phyloP scores from a whole-genome alignment of 2,888 invertebrate genomes.

The Laothoe populi region DNA sequence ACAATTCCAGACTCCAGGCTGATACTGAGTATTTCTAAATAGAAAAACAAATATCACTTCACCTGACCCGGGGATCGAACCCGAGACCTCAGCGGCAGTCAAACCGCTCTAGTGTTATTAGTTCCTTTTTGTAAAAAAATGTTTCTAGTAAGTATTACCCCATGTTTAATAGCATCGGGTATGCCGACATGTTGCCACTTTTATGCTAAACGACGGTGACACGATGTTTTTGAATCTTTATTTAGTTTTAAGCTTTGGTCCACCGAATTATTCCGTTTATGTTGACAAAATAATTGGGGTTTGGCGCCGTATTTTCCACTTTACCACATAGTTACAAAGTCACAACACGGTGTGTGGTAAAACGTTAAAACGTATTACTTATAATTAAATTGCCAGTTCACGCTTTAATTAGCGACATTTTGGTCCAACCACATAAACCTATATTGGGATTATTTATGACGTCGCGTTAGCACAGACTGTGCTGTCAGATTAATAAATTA shows the following conservation, averaged over 20 bases:
- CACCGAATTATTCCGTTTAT: neutral
- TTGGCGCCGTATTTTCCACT: neutral
- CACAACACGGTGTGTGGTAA: conserved; percentile 3
- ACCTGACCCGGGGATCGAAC: no score
- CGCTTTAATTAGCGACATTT: conserved; percentile 24
- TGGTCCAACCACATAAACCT: conserved; percentile 10
- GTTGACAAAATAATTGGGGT: neutral
- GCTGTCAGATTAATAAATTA: conserved; percentile 14
- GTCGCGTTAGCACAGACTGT: conserved; percentile 1
- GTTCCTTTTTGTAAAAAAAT: no score
- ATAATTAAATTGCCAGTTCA: conserved; percentile 18
- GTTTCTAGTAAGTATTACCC: no score
- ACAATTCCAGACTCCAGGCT: no score
- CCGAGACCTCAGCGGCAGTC: no score
- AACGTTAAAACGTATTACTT: conserved; percentile 15
- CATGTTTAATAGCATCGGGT: no score
- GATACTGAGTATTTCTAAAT: no score
- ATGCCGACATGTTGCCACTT: no score
- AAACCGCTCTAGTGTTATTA: no score
- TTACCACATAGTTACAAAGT: conserved; percentile 22
- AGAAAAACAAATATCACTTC: no score
- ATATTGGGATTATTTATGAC: conserved; percentile 10
- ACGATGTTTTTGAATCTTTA: no score
- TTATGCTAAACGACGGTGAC: no score
- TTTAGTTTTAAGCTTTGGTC: neutral